Base-by-base conservation (phyloP, 2,888 invertebrate genomes). In the Elmis aenea region DNA sequence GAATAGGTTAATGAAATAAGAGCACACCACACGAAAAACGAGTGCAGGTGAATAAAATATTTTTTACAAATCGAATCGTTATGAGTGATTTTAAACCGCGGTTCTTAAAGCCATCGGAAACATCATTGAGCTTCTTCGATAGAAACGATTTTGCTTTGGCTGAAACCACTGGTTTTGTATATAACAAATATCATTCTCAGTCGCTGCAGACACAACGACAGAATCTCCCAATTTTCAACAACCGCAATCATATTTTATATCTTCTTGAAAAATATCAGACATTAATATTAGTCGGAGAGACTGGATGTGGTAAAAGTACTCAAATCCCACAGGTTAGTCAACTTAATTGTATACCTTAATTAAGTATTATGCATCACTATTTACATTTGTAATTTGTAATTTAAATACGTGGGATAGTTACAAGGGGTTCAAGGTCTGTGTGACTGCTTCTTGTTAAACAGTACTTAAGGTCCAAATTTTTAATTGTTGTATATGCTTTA, bases 281-380 rank as follows among this genome's bases (percentile, higher is more conserved):
- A 0, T 69, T 96, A 26, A 80, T 99, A 31, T 69, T 90, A 34
- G 79, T 88, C 23, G 97, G 97, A 2, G 96, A 99, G 65, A 95
- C 96, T 2, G 97, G 97, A 13, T 90, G 88, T 53, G 95, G 96
- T 18, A 92, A 97, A 69, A 93, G 93, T 59, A 96, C 95, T 0
- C 95, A 95, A 72, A 80, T 95, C 45, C 92, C 93, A 28, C 92
- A 91, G 81, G 91, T 90, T 68, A 69, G 72, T 64, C 33, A 29
- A n/a, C n/a, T n/a, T n/a, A n/a, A n/a, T n/a, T n/a, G n/a, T n/a
- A n/a, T n/a, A n/a, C n/a, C n/a, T n/a, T n/a, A n/a, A n/a, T n/a
- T n/a, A n/a, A n/a, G n/a, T n/a, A n/a, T n/a, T n/a, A n/a, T n/a
- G n/a, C n/a, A n/a, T n/a, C n/a, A n/a, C n/a, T n/a, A n/a, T n/a